Evolutionary conservation across 2,113 vertebrate genomes (phyloP), one percentile per base, ranked within the genome.

Genomic region (Oryzias celebensis): DNA sequence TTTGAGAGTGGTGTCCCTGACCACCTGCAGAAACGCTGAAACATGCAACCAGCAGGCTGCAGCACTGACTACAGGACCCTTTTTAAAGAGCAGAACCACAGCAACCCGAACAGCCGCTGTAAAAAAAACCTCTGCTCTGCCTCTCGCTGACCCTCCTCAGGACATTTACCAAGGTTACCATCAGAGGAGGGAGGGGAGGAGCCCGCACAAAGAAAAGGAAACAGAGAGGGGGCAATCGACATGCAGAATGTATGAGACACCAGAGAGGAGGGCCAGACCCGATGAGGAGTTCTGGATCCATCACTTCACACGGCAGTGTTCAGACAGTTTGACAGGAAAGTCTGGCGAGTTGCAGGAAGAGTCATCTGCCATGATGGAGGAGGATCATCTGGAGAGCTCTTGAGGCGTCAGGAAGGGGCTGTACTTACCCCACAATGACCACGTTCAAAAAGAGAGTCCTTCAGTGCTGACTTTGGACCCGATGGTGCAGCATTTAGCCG

Each of bases 191-290:
- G 59, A 45, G 18, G 57, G 46, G 51, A 70, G 45, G 56, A 31
- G 55, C 41, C n/a, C 23, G 68, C 44, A 74, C 72, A 84, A 60
- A 72, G 57, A 36, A 49, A 42, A 52, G 20, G 59, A 14, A n/a
- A 45, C 23, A 22, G n/a, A 14, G 36, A 57, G 52, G 23, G 26
- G 36, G 56, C 13, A 56, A 62, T 41, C 45, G 23, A 23, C 61
- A 81, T 85, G 55, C 51, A 85, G 13, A 74, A 82, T 86, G 68
- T 15, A 85, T 80, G 80, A 68, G 76, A 68, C 62, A 73, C 58
- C 48, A 28, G 70, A 76, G 78, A 75, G 49, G 76, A 59, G 53
- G 56, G 52, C 28, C 31, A 22, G 56, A 69, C 72, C 60, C 16
- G 62, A 56, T 64, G 43, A 36, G 61, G 43, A 48, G 20, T 76